Evolutionary conservation across 2,113 vertebrate genomes (phyloP), one percentile per base, ranked within the genome.

Genomic region (Mirza zaza): DNA sequence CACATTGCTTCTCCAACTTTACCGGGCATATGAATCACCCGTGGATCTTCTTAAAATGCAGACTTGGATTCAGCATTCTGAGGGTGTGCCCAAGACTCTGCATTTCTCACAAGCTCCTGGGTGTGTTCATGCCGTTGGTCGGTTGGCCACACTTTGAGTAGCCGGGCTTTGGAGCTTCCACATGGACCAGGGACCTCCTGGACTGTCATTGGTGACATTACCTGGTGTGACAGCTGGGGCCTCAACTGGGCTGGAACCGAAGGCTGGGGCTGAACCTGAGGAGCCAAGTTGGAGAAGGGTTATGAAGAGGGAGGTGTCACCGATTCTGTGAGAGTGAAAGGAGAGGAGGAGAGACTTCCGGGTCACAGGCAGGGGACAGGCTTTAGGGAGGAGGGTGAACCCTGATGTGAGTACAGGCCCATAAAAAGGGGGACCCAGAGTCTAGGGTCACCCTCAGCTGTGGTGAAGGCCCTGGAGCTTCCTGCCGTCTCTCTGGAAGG

Each of bases 211-310:
- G 27, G 39, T 50, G 83, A 86, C 29, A 79, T 79, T 96, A 94
- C 97, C 91, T 95, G n/a, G 2, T 70, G 10, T 32, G 27, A 71
- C 45, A 11, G 23, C 42, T 48, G 92, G 45, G 6, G 4, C 9
- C 70, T 90, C 34, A 6, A 0, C 42, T 61, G 86, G 80, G 12
- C 7, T 86, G 81, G 34, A 52, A 39, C 5, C 12, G 73, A 29
- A 65, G 55, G 12, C 42, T 83, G 14, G 17, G 25, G 18, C 32
- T 13, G 73, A 73, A 82, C 45, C 94, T 94, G 84, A 70, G 27
- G 82, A 96, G 83, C 11, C 59, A 86, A 89, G 15, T 42, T 32
- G 63, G 70, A 93, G 67, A 96, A 94, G 48, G 25, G 42, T 80
- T n/a, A 70, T 67, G 42, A 86, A 9, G 32, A 32, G 6, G 61